Base-by-base conservation (phyloP, 2,888 invertebrate genomes). In the Anarsia innoxiella region DNA sequence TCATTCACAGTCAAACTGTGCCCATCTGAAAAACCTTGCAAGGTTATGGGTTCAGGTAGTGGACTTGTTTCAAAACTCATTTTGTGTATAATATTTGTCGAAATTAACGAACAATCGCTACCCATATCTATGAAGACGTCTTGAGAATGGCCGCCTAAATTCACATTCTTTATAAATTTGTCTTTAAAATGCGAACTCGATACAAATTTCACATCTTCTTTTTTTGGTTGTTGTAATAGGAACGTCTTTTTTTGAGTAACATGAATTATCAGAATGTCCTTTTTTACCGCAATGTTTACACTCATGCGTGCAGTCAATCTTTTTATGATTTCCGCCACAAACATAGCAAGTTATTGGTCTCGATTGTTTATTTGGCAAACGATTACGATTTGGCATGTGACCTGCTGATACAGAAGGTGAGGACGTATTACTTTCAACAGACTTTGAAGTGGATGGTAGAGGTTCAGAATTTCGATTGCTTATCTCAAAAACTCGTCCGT, bases 111-210 rank as follows among this genome's bases (percentile, higher is more conserved):
- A n/a, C n/a, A n/a, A n/a, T n/a, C n/a, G n/a, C 38, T 38, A 2
- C 41, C 41, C 2, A 37, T 43, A 8, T 39, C 39, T 23, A 39
- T 41, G n/a, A 41, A 43, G 1, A 37, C 35, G n/a, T 37, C 16
- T 3, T 41, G 11, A 3, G 2, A 8, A 19, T 14, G 2, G n/a
- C 12, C 23, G 12, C 12, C 14, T n/a, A 36, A 11, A n/a, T 2
- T n/a, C n/a, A 12, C 11, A 2, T 5, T 16, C 13, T 36, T 36
- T 19, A 9, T 2, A 36, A 36, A 36, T 12, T 36, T 36, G 6
- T 36, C 23, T 36, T 19, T 29, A 8, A 14, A 12, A 1, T 23
- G 23, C 4, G 9, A 2, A 35, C 4, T 28, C 8, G 25, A 9
- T 11, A 27, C 15, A 23, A 27, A 26, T 15, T 27, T 27, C 1